Evolutionary conservation across 2,797 vertebrate genomes (phyloP), one percentile per base, ranked within the genome.

Genomic region (Premnoplex brunnescens): DNA sequence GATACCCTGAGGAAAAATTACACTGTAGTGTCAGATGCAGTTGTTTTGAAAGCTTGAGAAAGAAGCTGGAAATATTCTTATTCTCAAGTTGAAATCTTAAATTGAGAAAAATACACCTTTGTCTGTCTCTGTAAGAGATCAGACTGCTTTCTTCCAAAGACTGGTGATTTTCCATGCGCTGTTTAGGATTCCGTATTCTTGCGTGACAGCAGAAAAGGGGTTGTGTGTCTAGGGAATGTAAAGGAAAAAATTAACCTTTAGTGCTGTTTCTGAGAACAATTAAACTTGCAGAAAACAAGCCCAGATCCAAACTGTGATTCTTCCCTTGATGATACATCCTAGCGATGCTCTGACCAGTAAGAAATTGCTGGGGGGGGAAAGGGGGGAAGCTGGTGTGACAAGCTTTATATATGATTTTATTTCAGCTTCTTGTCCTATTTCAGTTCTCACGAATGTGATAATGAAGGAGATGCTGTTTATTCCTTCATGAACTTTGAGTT

Each of bases 31-130:
- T 23, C 71, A 93, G 71, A 82, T 51, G 63, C 80, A 44, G 66
- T 59, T 91, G 88, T 87, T 94, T 79, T 71, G 93, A 94, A 89
- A 41, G 74, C 54, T 90, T n/a, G 85, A 88, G 74, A 89, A 88
- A 81, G 54, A 68, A 92, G 41, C 52, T 63, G 64, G 52, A 71
- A 95, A 77, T 86, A 60, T 86, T 94, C 88, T 68, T 87, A 23
- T 85, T 83, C 85, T 71, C 16, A 0, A 56, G 60, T 46, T 5
- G 12, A 89, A 85, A 56, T 49, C n/a, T 92, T 88, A 36, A 90
- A 55, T 26, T 26, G 62, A 76, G 52, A 66, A 69, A 69, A 86
- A 79, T 24, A 14, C 48, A 46, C 46, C 7, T 18, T 7, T 89
- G 71, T 48, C 48, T 81, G 5, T 48, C 72, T 46, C 26, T 0